Base-by-base conservation (phyloP, 1,140 invertebrate genomes). In the Harlomillsia oculata region DNA sequence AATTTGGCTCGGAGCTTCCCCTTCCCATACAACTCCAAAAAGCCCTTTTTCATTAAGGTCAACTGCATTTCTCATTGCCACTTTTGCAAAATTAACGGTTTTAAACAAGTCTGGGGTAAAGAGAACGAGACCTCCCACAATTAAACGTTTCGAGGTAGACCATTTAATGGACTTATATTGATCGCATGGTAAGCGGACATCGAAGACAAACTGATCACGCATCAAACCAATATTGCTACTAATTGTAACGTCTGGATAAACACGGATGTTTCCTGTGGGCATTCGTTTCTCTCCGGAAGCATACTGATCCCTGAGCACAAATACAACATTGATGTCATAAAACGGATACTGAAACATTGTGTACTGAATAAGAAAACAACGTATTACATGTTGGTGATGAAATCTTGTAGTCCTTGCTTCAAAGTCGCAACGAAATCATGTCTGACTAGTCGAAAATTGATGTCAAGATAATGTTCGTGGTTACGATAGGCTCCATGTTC, bases 381-480 rank as follows among this genome's bases (percentile, higher is more conserved):
- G 8, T 34, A 34, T 34, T 20, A 56, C 54, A 34, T 56, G 14
- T 56, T 48, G 20, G 48, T 50, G 1, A 45, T 45, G 20, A 51
- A 56, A 25, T 60, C 58, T 28, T 55, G 58, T 20, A 64, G 28
- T 37, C 58, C 59, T 14, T 54, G 36, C 32, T 53, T 39, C 8
- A 64, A 30, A 18, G 62, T 58, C 23, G 14, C 16, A 11, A 61
- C 55, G 26, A 64, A 64, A 53, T 64, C 62, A 72, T 89, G 85
- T 11, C 83, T 69, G 20, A 90, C 69, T 2, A 89, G 70, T 11
- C 83, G 71, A 66, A 85, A 87, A 63, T 90, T 87, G 0, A 82
- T 75, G 65, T 87, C 83, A 11, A 91, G 69, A 67, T 91, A 91
- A 61, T 87, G 78, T 25, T 83, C 74, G 0, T 79, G 71, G 67